phyloP scores from a whole-genome alignment of 2,888 invertebrate genomes.

The Lamellibrachia columna region DNA sequence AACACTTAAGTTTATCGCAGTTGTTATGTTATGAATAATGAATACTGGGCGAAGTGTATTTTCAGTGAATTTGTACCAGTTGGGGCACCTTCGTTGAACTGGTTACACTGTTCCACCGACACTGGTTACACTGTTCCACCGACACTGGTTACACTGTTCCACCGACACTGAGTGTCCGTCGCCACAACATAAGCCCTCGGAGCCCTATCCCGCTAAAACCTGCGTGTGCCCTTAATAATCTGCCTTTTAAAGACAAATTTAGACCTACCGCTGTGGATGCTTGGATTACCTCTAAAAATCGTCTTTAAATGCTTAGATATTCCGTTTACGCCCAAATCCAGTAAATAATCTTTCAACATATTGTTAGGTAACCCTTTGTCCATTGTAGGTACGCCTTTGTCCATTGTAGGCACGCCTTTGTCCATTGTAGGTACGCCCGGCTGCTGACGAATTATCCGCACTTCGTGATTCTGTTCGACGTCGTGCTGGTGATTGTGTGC shows the following conservation, averaged over 20 bases:
- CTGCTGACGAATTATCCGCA: constrained; percentile 20
- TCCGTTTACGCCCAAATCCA: background rate
- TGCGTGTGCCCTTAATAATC: background rate
- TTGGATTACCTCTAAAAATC: background rate
- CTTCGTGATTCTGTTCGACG: constrained; percentile 22
- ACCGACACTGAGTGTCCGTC: background rate
- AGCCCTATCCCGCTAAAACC: background rate
- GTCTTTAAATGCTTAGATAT: background rate
- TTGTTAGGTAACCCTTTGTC: background rate
- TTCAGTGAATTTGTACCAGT: no score
- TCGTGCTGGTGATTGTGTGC: constrained; percentile 23
- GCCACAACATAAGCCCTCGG: background rate
- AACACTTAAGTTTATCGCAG: no score
- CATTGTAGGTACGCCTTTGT: no score
- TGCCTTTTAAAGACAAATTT: background rate
- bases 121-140: no score
- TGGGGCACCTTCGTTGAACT: no score
- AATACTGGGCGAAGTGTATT: no score
- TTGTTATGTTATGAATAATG: no score
- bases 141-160: no score
- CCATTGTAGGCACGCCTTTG: no score
- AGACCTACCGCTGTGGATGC: background rate
- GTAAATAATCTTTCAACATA: background rate
- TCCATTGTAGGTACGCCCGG: constrained; percentile 17
- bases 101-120: no score